phyloP scores from a whole-genome alignment of 92 coral and sea anemone species.

The Galaxea fascicularis region DNA sequence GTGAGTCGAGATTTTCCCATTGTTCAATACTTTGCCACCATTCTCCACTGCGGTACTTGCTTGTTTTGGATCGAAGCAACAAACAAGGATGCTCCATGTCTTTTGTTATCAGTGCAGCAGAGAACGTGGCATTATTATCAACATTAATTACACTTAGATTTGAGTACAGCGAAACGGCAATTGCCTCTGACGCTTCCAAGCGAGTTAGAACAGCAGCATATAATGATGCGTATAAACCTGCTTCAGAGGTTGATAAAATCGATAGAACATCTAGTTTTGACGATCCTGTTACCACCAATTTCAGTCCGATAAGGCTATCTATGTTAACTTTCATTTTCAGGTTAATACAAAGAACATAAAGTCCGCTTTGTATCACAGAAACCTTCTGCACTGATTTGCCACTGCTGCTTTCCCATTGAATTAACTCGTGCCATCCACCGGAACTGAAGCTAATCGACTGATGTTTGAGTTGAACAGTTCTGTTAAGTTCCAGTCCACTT shows the following conservation, averaged over 20 bases:
- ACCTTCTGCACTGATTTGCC: conserved; percentile 5
- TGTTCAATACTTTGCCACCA: conserved; percentile 52
- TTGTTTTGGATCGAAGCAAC: conserved; percentile 20
- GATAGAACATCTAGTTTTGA: conserved; percentile 5
- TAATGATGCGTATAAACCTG: conserved; percentile 16
- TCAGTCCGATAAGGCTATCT: conserved; percentile 20
- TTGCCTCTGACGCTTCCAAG: conserved; percentile 19
- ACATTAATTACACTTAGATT: not conserved
- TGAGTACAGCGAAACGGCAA: conserved; percentile 41
- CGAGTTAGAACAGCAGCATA: conserved; percentile 60
- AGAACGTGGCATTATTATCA: conserved; percentile 30
- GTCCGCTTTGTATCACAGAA: conserved; percentile 31
- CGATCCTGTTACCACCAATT: conserved; percentile 20
- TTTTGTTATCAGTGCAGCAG: conserved; percentile 45
- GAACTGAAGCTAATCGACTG: conserved; percentile 11
- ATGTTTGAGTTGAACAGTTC: conserved; percentile 43
- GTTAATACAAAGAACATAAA: conserved; percentile 55
- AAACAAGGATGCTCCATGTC: conserved; percentile 13
- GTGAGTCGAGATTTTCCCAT: conserved; percentile 47
- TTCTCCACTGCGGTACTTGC: conserved; percentile 15
- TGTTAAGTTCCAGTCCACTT: conserved; percentile 5
- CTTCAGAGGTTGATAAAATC: conserved; percentile 13
- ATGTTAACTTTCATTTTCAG: not conserved
- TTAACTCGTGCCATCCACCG: conserved; percentile 36
- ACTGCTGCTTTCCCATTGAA: conserved; percentile 31